Conservation (phyloP, 2,888 invertebrate genomes). For the Yponomeuta plumbellus region DNA sequence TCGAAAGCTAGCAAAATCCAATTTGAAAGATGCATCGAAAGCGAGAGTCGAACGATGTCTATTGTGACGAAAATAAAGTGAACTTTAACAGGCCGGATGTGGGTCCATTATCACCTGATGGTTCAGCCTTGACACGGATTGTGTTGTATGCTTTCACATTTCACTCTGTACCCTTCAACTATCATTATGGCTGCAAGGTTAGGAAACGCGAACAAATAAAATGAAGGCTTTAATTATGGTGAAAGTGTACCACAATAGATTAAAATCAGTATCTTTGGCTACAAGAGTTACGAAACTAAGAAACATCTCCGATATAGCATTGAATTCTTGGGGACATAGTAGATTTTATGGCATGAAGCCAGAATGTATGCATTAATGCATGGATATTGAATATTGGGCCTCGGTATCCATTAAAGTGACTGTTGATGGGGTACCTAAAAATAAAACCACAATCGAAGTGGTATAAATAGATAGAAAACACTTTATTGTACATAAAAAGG, state of each 20-base stretch:
- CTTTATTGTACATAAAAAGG: too few species aligned
- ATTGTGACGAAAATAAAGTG: background rate
- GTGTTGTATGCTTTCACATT: background rate
- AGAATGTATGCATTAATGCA: too few species aligned
- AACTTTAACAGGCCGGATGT: background rate
- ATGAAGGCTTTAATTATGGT: background rate
- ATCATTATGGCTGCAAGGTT: background rate
- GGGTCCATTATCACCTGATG: background rate
- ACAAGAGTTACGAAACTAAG: background rate
- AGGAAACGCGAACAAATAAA: background rate
- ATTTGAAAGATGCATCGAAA: background rate
- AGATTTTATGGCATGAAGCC: too few species aligned
- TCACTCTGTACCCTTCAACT: constrained; percentile 1
- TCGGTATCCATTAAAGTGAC: too few species aligned
- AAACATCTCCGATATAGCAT: too few species aligned
- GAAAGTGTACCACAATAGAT: background rate
- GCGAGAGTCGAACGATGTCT: background rate
- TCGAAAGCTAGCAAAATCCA: background rate
- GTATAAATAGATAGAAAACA: too few species aligned
- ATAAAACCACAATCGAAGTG: too few species aligned
- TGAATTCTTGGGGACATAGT: too few species aligned
- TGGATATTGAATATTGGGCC: too few species aligned
- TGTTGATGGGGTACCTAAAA: too few species aligned
- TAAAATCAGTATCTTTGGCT: background rate
- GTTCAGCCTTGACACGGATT: background rate